These are phyloP conservation scores for Nycticebus coucang DNA, from an alignment of 2,113 vertebrate genomes.

Conservation along the genomic window DNA sequence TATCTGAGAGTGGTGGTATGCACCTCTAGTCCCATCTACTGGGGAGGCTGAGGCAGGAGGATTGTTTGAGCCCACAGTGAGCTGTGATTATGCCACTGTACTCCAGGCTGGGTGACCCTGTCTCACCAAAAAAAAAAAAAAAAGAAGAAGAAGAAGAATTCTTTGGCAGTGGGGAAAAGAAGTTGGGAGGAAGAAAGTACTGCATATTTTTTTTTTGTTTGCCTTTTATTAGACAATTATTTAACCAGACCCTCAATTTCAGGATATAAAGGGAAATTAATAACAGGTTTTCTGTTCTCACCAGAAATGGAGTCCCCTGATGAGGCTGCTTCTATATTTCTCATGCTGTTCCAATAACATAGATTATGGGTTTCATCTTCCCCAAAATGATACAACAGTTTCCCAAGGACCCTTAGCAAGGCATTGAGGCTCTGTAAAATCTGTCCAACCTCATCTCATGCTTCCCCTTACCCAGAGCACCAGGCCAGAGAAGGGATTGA, in stretches of 20 bases:
- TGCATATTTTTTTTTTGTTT: not conserved
- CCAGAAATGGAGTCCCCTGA: not conserved
- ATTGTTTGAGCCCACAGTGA: no score
- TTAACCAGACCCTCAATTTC: not conserved
- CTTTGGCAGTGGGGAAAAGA: not conserved
- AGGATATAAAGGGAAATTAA: not conserved
- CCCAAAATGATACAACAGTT: rapidly evolving
- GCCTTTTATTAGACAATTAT: no score
- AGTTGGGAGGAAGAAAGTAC: not conserved
- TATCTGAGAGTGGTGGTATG: no score
- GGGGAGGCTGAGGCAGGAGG: no score
- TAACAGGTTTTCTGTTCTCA: not conserved
- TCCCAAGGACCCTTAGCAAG: not conserved
- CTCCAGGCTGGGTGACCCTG: no score
- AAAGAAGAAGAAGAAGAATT: not conserved
- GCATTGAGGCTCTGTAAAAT: not conserved
- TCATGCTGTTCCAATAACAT: not conserved
- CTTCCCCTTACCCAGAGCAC: not conserved
- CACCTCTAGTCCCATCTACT: no score
- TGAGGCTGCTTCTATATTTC: not conserved
- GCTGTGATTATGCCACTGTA: no score
- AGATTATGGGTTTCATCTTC: not conserved
- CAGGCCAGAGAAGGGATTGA: not conserved
- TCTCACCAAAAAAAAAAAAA: no score
- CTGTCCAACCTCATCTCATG: not conserved